Conservation (phyloP, 2,113 vertebrate genomes). For the Andinoacara biseriatus region DNA sequence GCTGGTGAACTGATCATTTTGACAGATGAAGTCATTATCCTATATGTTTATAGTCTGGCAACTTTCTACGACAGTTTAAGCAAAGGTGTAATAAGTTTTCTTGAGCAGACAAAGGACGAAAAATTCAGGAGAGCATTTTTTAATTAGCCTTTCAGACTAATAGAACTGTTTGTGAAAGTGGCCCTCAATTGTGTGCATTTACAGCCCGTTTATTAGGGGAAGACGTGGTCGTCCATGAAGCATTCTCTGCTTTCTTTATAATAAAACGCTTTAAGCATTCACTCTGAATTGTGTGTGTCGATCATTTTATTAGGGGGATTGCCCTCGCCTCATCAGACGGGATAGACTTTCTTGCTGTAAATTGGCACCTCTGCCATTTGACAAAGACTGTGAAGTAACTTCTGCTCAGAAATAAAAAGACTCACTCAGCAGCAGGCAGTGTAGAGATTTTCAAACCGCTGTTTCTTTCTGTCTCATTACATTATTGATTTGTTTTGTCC, state of each 20-base stretch:
- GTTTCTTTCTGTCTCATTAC: neutral
- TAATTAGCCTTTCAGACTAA: constrained; percentile 28
- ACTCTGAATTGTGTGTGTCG: constrained; percentile 25
- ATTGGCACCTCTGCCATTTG: constrained; percentile 42
- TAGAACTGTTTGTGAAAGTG: constrained; percentile 44
- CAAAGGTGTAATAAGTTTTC: constrained; percentile 1
- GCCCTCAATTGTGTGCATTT: constrained; percentile 23
- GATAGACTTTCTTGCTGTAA: constrained; percentile 47
- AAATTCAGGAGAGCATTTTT: neutral
- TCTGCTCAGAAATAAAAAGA: constrained; percentile 32
- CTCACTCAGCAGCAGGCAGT: constrained; percentile 4
- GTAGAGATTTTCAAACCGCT: neutral
- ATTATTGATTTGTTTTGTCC: constrained; percentile 57
- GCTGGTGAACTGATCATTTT: neutral
- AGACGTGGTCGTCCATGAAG: constrained; percentile 30
- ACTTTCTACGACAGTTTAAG: constrained; percentile 18
- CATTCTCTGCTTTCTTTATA: constrained; percentile 64
- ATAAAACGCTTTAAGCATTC: constrained; percentile 72
- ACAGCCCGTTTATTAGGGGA: constrained; percentile 46
- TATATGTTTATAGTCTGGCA: constrained; percentile 30
- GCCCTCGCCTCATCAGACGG: constrained; percentile 21
- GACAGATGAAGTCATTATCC: neutral
- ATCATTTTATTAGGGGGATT: constrained; percentile 49
- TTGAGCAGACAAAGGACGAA: neutral
- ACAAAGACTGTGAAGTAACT: constrained; percentile 41